Evolutionary conservation across 2,113 vertebrate species (phyloP), one percentile per base, ranked within the genome.

Genomic region (Lipophrys pholis): DNA sequence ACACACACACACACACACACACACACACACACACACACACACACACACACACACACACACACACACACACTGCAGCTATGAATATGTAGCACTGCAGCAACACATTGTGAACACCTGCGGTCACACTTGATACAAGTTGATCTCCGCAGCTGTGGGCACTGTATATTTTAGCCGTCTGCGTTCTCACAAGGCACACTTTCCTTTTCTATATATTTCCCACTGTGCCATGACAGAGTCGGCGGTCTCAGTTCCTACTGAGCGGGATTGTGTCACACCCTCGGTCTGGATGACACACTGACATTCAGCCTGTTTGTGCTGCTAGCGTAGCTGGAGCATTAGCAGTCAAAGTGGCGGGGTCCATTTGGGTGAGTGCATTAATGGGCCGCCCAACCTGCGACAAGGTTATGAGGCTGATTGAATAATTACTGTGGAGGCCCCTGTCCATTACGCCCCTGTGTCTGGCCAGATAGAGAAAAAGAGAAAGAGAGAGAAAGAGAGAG

Each of bases 381-480:
- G 79, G 77, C 79, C 66, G 80, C 78, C 90, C 89, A 93, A 92
- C 83, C 88, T 80, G 89, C 81, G 86, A 89, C 91, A 93, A 93
- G 92, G 91, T 93, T 93, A 90, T 85, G 87, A 91, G 87, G 90
- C 91, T 91, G 93, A 94, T 93, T 93, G 93, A 92, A 93, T 92
- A 91, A 93, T 93, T 92, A 92, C 78, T 80, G 80, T 83, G 87
- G 89, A 93, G 88, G 89, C 88, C 86, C 86, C 85, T 74, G 90
- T 90, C 92, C 91, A 93, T 93, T 91, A 93, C 70, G 78, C 80
- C 81, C 85, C 78, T 77, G 82, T 85, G 80, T 87, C 80, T 70
- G 88, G 75, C 65, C 87, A 79, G 81, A 79, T 88, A 91, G 85
- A 86, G 85, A 87, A 80, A 10, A 69, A 68, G 70, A 69, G 12